Evolutionary conservation across 1,140 invertebrate species (phyloP), one percentile per base, ranked within the genome.

Genomic region (Stratiolaelaps scimitus): DNA sequence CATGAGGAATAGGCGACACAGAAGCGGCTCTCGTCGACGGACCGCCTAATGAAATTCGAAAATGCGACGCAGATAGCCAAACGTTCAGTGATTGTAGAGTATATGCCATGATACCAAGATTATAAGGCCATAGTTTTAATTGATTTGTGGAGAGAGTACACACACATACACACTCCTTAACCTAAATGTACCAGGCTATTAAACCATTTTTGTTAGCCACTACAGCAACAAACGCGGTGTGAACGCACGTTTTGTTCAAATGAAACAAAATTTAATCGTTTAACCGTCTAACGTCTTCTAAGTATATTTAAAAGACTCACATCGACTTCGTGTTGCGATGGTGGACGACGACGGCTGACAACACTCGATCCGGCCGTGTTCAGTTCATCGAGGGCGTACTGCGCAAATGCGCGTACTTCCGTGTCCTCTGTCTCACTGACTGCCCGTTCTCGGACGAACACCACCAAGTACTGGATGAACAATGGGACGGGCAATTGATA

Each of bases 1-100:
- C 72, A 95, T 79, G 76, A 96, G 93, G 78, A 92, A 93, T 76
- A 97, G 92, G 47, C 91, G 81, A 73, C 90, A 94, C 0, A 95
- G 88, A 68, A 96, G 89, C 0, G 91, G 53, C 20, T 60, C 53
- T 26, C 53, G 53, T 60, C 53, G 53, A 60, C 53, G 53, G 26
- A 60, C 23, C 2, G 53, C 53, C 53, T 60, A 34, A 60, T 15
- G n/a, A 4, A 1, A 15, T 17, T 23, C 6, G 53, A 60, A n/a
- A 60, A 60, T 48, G 47, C n/a, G n/a, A n/a, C n/a, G n/a, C n/a
- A n/a, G n/a, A n/a, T n/a, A n/a, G n/a, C n/a, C n/a, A n/a, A n/a
- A n/a, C n/a, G n/a, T n/a, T n/a, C n/a, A n/a, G n/a, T n/a, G n/a
- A n/a, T n/a, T n/a, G n/a, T n/a, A n/a, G n/a, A n/a, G n/a, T n/a